phyloP scores from a whole-genome alignment of 2,113 vertebrate genomes.

The Tichodroma muraria region DNA sequence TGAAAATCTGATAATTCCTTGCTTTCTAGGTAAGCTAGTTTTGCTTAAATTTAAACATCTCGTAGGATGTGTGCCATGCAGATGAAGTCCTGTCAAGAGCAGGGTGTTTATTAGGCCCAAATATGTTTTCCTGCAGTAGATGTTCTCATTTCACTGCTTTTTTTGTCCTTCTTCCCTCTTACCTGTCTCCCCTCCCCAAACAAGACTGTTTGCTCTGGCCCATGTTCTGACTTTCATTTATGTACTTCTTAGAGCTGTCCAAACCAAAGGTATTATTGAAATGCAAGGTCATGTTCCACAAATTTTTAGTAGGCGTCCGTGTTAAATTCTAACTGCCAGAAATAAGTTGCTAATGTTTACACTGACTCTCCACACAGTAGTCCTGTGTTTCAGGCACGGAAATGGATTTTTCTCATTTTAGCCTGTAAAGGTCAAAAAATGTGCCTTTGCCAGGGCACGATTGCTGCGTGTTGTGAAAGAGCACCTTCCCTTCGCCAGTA shows the following conservation, averaged over 20 bases:
- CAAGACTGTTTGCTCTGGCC: background rate
- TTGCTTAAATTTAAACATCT: background rate
- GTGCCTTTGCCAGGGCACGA: background rate
- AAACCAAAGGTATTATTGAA: slow-evolving; percentile 39
- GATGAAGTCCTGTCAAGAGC: background rate
- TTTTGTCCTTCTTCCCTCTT: background rate
- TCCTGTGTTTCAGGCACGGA: slow-evolving; percentile 1
- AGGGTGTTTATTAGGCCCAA: background rate
- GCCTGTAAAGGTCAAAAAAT: background rate
- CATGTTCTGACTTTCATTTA: background rate
- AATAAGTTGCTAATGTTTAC: background rate
- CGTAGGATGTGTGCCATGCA: background rate
- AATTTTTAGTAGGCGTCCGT: background rate
- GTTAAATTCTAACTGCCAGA: background rate
- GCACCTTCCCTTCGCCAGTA: background rate
- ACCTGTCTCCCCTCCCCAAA: background rate
- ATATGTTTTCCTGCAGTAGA: background rate
- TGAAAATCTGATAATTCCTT: background rate
- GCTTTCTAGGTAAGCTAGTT: background rate
- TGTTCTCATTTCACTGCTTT: background rate
- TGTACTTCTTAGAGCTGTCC: background rate
- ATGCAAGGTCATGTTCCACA: background rate
- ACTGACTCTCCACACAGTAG: background rate
- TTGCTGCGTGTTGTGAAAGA: background rate
- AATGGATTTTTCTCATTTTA: slow-evolving; percentile 1